Conservation (phyloP, 2,888 invertebrate species). For the Metallyticus violacea region DNA sequence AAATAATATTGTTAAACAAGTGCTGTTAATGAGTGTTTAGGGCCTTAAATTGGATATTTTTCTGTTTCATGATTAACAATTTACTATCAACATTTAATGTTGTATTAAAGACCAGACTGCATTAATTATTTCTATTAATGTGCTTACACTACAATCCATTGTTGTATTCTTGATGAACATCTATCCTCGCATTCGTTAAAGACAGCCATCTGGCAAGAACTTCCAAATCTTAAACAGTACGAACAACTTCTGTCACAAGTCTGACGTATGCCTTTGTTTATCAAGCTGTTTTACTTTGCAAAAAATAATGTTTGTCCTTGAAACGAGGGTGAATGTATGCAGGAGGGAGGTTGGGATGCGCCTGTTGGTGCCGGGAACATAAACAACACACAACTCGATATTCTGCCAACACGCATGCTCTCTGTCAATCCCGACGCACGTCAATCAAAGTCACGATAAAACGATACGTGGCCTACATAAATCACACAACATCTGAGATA, state of each 20-base stretch:
- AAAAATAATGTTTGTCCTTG: background rate
- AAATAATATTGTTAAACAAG: too few species aligned
- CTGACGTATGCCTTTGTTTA: background rate
- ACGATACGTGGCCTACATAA: too few species aligned
- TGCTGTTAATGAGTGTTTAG: too few species aligned
- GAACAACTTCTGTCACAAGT: background rate
- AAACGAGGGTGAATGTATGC: background rate
- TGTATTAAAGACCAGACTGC: too few species aligned
- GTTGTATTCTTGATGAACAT: too few species aligned
- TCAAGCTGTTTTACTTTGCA: too few species aligned
- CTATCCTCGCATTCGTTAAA: too few species aligned
- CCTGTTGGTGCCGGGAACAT: background rate
- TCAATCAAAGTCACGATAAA: background rate
- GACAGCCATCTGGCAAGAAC: too few species aligned
- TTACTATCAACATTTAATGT: too few species aligned
- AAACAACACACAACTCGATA: background rate
- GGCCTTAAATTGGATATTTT: too few species aligned
- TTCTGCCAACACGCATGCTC: background rate
- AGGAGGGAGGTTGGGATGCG: background rate
- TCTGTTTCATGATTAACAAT: too few species aligned
- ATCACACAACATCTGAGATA: background rate
- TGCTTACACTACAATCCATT: background rate
- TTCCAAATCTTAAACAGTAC: background rate
- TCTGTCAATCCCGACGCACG: background rate
- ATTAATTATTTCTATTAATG: background rate